Percentiles rank a stretch among this genome's conserved stretches.
Conservation (phyloP, 2,888 invertebrate genomes). For the Ennomos quercinarius region DNA sequence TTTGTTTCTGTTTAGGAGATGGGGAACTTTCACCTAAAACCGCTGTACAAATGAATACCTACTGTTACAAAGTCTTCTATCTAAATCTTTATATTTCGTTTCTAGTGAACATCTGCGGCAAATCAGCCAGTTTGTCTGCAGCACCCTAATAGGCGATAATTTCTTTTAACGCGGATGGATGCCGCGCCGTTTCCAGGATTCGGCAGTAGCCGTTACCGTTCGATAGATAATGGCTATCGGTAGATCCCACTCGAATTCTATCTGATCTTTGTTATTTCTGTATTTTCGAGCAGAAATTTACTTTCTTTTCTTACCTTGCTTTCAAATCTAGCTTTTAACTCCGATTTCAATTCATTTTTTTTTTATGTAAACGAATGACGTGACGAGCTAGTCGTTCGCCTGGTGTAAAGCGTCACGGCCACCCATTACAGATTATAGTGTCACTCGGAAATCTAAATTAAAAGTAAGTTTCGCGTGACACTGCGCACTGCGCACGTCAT, state of each 20-base stretch:
- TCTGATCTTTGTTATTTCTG: constrained; percentile 4
- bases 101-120: neutral
- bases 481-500: too few relatives aligned
- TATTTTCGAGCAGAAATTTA: neutral
- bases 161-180: constrained; percentile 20
- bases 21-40: too few relatives aligned
- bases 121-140: constrained; percentile 5
- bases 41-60: neutral
- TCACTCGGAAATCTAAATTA: too few relatives aligned
- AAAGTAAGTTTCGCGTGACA: too few relatives aligned
- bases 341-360: too few relatives aligned
- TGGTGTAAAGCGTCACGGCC: too few relatives aligned
- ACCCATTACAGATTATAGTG: too few relatives aligned
- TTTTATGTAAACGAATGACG: too few relatives aligned
- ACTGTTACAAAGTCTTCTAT: neutral
- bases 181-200: constrained; percentile 1
- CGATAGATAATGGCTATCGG: constrained; percentile 10
- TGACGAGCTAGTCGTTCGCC: too few relatives aligned
- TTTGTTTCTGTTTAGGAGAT: too few relatives aligned
- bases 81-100: constrained; percentile 1
- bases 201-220: constrained; percentile 8
- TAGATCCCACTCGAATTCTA: constrained; percentile 1
- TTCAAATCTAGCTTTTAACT: too few relatives aligned
- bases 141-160: constrained; percentile 26
- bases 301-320: neutral